Evolutionary conservation across 1,140 invertebrate genomes (phyloP), one percentile per base, ranked within the genome.

Genomic region (Tetragonula clypearis): DNA sequence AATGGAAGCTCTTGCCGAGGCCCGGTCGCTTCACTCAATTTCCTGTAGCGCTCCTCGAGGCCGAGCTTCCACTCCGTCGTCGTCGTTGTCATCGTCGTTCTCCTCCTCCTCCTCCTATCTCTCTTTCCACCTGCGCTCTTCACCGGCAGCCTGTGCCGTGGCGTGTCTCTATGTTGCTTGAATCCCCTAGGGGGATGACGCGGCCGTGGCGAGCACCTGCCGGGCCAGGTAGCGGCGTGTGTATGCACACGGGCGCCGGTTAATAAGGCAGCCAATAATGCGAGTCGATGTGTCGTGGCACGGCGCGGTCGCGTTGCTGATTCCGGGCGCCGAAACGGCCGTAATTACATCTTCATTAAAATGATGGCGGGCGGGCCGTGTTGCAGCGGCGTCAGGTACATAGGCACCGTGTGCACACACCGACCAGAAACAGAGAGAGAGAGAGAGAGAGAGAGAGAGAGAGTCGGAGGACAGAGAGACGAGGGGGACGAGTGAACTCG

Each of bases 321-420:
- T 92, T 91, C 92, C 88, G 88, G 41, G 78, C 84, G 92, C 88
- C 92, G 91, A 93, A 94, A 93, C 92, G 92, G 90, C 86, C 85
- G 90, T 92, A 94, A 94, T 94, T 94, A 94, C 93, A 94, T 94
- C 93, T 95, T 94, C 93, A 94, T 95, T 95, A 95, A 93, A 92
- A 91, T 91, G 91, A 90, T 90, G 90, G 87, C 87, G 91, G 90
- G 87, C 87, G 91, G 91, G 86, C 89, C 87, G 88, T 88, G 87
- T 88, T 88, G 87, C 83, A 86, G 86, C 84, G 84, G 90, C 85
- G 88, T 86, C 86, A 77, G 89, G 86, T 77, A 88, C 87, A 89
- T 68, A 74, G 53, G 86, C 23, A 26, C 30, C 79, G 85, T 77
- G 78, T 60, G 83, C 49, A 73, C 49, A 73, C 65, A 55, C 49